Base-by-base conservation (phyloP, 2,797 vertebrate genomes). In the Cuniculus paca region DNA sequence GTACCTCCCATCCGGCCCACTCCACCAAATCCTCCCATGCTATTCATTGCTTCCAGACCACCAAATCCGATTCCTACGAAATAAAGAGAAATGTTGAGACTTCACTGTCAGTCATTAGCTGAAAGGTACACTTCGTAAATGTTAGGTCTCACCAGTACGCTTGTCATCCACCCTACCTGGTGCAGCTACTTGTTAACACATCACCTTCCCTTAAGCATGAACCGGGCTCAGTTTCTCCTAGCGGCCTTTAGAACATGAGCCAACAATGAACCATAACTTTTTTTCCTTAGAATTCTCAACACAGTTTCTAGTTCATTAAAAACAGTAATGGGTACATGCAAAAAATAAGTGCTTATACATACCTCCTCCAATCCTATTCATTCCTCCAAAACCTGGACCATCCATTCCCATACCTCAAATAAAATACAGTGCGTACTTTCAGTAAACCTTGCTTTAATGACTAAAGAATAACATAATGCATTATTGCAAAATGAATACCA, bases 1-100 rank as follows among this genome's bases (percentile, higher is more conserved):
- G 96, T 98, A 99, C 99, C 99, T 99, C 99, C 99, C 99, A 99
- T 99, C 91, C 99, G 98, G 96, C 98, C 98, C 98, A 99, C 99
- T 97, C 98, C 97, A 87, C 99, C 99, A 98, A 99, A 99, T 98
- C 99, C 99, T 86, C 99, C 99, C 99, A 99, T 99, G 98, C 98
- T 99, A 88, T 99, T 99, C 98, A 99, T 99, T 96, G 98, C 99
- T 97, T 99, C 99, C 99, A 99, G 99, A 88, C 99, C 98, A 85
- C 98, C 99, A 98, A 99, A 99, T 72, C 99, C 98, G 95, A 99
- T 99, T 98, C 98, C 97, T 99, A 95, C 39, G 96, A 95, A 97
- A 96, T 93, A 97, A 97, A 88, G 52, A 97, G 88, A 89, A 82
- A 97, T 85, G 68, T 74, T 96, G 80, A 97, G 82, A 96, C 78